Evolutionary conservation across 2,113 vertebrate genomes (phyloP), one percentile per base, ranked within the genome.

Genomic region (Coptodon bakossiorum): DNA sequence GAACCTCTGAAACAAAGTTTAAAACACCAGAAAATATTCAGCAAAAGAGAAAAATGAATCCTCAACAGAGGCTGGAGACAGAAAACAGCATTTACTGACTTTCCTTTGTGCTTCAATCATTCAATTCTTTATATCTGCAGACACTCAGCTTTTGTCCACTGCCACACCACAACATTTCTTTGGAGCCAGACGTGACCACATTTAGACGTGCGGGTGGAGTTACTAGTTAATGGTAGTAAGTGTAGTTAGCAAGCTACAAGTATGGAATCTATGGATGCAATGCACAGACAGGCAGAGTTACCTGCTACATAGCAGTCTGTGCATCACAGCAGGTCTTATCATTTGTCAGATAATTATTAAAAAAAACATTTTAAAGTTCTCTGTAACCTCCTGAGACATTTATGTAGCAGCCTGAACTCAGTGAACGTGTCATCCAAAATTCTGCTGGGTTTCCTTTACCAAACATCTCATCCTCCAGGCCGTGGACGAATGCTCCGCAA

Each of bases 381-480:
- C 17, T 36, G 31, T 66, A 36, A 0, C 59, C 19, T 68, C 1
- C 63, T 68, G 11, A 68, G 6, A 68, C 34, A 38, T 66, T 66
- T 22, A 3, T n/a, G 36, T 0, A 40, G 12, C 36, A 43, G 38
- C 66, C 12, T 45, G 8, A 68, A 22, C 63, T 22, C 6, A 5
- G 34, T 13, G n/a, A 24, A 1, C 7, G 13, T 2, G 0, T 45
- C 22, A 5, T 16, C 40, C 22, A 73, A 48, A 73, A 10, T 9
- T 76, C 43, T 76, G 24, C 24, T 50, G 24, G 6, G 27, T 17
- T 50, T 85, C 19, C 90, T 97, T 83, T 92, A 99, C 99, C 99
- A 0, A 98, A 99, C 98, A 99, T 99, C 94, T 99, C 99, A 71
- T 99, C 99, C 93, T 99, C 99, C 91, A 99, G 95, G 29, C 98